phyloP scores from a whole-genome alignment of 2,888 invertebrate genomes.

The Drosophila meridiana region DNA sequence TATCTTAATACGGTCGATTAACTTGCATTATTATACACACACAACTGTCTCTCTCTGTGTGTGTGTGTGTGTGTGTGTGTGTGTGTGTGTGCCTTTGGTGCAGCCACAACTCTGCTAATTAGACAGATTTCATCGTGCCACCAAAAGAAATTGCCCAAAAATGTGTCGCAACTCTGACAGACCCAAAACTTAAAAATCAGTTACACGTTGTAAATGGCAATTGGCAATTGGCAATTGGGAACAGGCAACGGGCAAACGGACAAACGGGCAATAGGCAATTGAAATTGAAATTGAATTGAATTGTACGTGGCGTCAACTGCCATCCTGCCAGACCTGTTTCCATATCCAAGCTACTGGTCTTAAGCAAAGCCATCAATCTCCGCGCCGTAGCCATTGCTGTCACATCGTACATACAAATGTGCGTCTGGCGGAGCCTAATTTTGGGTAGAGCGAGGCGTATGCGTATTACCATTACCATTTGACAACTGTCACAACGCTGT shows the following conservation, averaged over 20 bases:
- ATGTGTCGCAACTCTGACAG: conserved; percentile 60
- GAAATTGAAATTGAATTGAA: conserved; percentile 62
- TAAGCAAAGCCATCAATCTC: conserved; percentile 78
- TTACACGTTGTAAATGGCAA: conserved; percentile 43
- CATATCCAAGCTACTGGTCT: conserved; percentile 74
- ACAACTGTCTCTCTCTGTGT: not conserved
- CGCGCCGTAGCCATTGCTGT: conserved; percentile 60
- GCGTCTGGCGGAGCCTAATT: conserved; percentile 56
- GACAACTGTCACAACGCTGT: conserved; percentile 79
- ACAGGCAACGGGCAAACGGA: conserved; percentile 28
- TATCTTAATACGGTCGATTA: conserved; percentile 17
- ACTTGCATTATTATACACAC: conserved; percentile 9
- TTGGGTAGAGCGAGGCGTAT: conserved; percentile 57
- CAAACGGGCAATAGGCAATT: conserved; percentile 24
- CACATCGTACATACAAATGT: conserved; percentile 60
- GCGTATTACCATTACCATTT: conserved; percentile 70
- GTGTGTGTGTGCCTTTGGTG: conserved; percentile 8
- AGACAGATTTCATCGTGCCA: conserved; percentile 43
- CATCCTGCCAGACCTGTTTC: conserved; percentile 77
- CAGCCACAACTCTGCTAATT: conserved; percentile 41
- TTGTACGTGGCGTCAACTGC: conserved; percentile 46
- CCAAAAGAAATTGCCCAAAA: conserved; percentile 61
- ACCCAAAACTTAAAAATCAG: conserved; percentile 30
- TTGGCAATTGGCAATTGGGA: conserved; percentile 27
- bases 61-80: not conserved